Base-by-base conservation (phyloP, 2,888 invertebrate genomes). In the Oligia fasciuncula region DNA sequence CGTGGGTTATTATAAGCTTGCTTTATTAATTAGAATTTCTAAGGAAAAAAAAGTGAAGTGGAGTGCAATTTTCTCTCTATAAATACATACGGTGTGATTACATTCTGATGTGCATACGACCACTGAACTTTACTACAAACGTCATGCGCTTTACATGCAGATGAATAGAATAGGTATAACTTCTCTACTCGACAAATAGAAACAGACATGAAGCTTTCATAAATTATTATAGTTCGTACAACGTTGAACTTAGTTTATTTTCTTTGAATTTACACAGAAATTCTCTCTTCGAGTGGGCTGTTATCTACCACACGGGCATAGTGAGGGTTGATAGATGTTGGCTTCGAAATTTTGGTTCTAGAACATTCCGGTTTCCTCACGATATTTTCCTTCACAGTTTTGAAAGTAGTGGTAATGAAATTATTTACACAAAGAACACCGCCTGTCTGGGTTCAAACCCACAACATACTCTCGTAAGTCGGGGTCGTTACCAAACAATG, bases 21-120 rank as follows among this genome's bases (percentile, higher is more conserved):
- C n/a, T 60, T 51, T 29, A 46, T 60, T 78, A 65, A 73, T 82
- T 63, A 82, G 70, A 82, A 62, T 70, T 65, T 65, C 17, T 62
- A 66, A 73, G 14, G 35, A 81, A 76, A 82, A 78, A 60, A 73
- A 35, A 5, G 51, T 69, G 6, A 43, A 40, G 43, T 63, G 11
- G 9, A 35, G 29, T 82, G 82, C 79, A 82, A 66, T 46, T 60
- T 70, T 23, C 60, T 29, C 6, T 67, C 51, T 67, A 77, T 65
- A 76, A 76, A 77, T 69, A 73, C 40, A 68, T 62, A 70, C 46
- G 23, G 29, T 66, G 43, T 76, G 77, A 60, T 77, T 35, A 51
- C 40, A 43, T n/a, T 73, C 4, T 62, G 3, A n/a, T 68, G 2
- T 62, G 0, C 40, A 40, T 5, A 46, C 29, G 40, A 57, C 40